Percentiles rank a stretch among this genome's conserved stretches.
Evolutionary conservation across 2,797 vertebrate genomes (phyloP).

Genomic region (Sorex maritimensis): DNA sequence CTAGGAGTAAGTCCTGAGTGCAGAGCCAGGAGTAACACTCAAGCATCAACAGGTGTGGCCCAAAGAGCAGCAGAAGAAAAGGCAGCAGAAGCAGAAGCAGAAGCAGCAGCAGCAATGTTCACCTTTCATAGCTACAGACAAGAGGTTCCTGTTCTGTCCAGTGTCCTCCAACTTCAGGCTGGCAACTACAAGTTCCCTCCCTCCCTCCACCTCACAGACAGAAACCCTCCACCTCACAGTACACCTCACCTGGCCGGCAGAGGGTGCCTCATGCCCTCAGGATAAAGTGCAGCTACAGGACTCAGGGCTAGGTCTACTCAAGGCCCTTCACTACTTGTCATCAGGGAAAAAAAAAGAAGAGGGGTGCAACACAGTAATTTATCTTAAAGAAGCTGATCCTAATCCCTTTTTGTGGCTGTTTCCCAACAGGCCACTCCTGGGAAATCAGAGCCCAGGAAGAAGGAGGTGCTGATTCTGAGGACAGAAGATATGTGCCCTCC

Average conservation of each 20-base stretch:
- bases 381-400: not conserved
- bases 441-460: not conserved
- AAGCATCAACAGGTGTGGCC: too few relatives aligned
- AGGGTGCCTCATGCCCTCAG: not conserved
- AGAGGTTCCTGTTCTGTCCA: not conserved
- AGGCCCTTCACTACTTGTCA: not conserved
- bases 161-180: not conserved
- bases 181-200: too few relatives aligned
- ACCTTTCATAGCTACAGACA: not conserved
- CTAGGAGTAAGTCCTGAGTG: too few relatives aligned
- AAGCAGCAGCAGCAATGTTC: not conserved
- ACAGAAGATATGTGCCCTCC: constrained; percentile 20
- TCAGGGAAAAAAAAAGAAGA: not conserved
- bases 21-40: too few relatives aligned
- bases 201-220: not conserved
- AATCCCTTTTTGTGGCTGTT: not conserved
- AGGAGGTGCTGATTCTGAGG: constrained; percentile 24
- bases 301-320: not conserved
- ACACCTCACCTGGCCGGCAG: not conserved
- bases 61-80: not conserved
- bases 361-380: not conserved
- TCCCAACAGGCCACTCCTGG: not conserved
- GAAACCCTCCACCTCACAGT: not conserved
- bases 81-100: not conserved
- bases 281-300: too few relatives aligned